These are phyloP conservation scores for Epizoanthus rinbou DNA, from an alignment of 92 coral and sea anemone genomes.

Conservation along the genomic window DNA sequence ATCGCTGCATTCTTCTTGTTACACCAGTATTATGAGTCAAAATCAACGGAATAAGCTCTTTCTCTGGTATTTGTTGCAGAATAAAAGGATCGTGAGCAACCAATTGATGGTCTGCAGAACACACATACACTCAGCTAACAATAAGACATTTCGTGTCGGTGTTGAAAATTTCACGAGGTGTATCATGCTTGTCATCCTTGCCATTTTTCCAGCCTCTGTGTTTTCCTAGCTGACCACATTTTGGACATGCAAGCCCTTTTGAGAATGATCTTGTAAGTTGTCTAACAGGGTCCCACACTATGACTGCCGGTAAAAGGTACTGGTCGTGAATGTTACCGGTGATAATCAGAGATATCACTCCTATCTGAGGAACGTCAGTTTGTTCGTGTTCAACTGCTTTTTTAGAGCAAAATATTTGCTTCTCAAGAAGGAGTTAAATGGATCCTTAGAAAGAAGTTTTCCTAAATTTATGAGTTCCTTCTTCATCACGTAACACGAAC, in stretches of 20 bases:
- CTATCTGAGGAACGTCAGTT: neutral
- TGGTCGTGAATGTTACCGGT: neutral
- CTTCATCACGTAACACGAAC: neutral
- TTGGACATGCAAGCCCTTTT: constrained; percentile 42
- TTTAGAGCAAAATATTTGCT: neutral
- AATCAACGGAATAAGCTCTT: constrained; percentile 36
- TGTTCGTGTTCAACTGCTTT: neutral
- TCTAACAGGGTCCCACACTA: constrained; percentile 46
- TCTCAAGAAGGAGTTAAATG: neutral
- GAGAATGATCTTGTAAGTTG: constrained; percentile 20
- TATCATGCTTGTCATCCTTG: constrained; percentile 44
- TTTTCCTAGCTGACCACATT: constrained; percentile 45
- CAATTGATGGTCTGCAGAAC: constrained; percentile 38
- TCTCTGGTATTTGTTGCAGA: constrained; percentile 33
- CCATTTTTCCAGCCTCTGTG: constrained; percentile 53
- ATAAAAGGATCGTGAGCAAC: constrained; percentile 39
- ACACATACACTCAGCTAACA: constrained; percentile 48
- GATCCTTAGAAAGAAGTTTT: neutral
- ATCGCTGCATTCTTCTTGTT: constrained; percentile 44
- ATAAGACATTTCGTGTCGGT: constrained; percentile 30
- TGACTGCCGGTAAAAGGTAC: constrained; percentile 41
- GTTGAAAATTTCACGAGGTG: constrained; percentile 43
- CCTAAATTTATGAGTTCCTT: neutral
- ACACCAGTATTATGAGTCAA: constrained; percentile 37
- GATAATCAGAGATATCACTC: neutral